Percentiles rank a stretch among this genome's conserved stretches.
phyloP scores from a whole-genome alignment of 2,888 invertebrate genomes.

The Mesorhabditis spiculigera region DNA sequence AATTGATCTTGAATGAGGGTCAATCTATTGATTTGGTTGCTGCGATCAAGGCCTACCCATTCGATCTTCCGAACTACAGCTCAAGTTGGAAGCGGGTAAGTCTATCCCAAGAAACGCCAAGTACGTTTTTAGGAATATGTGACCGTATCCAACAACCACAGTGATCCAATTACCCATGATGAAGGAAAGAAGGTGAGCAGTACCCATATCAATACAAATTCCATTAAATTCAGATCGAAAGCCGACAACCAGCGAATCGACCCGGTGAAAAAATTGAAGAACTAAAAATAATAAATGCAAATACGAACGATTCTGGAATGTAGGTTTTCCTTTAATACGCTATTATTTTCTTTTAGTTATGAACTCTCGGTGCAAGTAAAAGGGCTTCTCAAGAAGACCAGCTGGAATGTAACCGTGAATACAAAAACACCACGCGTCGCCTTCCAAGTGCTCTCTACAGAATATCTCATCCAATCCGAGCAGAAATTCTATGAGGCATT shows the following conservation, averaged over 20 bases:
- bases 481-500: background rate
- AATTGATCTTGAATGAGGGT: conserved; percentile 1
- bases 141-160: background rate
- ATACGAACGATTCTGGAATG: background rate
- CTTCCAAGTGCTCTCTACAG: background rate
- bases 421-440: background rate
- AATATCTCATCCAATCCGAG: background rate
- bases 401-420: background rate
- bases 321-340: background rate
- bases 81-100: background rate
- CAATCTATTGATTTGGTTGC: background rate
- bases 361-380: background rate
- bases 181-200: background rate
- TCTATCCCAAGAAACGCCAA: background rate
- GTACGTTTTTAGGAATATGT: background rate
- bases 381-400: background rate
- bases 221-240: background rate
- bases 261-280: background rate
- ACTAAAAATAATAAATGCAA: background rate
- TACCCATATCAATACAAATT: background rate
- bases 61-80: conserved; percentile 3
- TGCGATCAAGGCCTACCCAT: background rate
- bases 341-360: background rate
- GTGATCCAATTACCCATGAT: background rate
- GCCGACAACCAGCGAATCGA: too few relatives aligned